A percentile compares a stretch with the other conserved stretches of the same genome.
phyloP scores from a whole-genome alignment of 2,888 invertebrate species.

The Gymnosoma rotundatum region DNA sequence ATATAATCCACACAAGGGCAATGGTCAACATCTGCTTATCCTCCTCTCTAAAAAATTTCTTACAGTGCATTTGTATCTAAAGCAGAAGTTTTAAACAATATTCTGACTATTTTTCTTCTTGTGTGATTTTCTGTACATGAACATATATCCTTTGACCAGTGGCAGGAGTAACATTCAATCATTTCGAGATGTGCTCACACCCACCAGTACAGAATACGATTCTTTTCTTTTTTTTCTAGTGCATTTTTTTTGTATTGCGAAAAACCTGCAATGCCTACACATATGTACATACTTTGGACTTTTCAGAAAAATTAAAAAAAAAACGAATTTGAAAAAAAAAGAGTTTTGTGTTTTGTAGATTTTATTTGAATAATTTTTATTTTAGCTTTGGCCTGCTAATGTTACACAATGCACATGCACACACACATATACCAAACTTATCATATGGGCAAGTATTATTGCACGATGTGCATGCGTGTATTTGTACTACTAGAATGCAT shows the following conservation, averaged over 20 bases:
- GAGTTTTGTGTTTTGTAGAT: slow-evolving; percentile 64
- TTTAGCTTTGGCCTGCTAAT: slow-evolving; percentile 69
- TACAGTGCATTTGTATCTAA: slow-evolving; percentile 5
- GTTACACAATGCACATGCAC: slow-evolving; percentile 39
- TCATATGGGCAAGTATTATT: neutral
- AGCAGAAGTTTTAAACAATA: neutral
- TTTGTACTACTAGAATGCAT: slow-evolving; percentile 45
- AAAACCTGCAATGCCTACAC: slow-evolving; percentile 42
- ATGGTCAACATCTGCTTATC: too few species aligned
- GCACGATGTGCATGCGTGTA: slow-evolving; percentile 30
- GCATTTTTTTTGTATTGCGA: slow-evolving; percentile 50
- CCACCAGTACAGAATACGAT: slow-evolving; percentile 25
- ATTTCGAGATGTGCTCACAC: slow-evolving; percentile 55
- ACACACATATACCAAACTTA: slow-evolving; percentile 28
- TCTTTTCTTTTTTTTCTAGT: slow-evolving; percentile 48
- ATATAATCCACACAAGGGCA: too few species aligned
- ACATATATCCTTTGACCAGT: slow-evolving; percentile 35
- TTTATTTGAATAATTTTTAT: slow-evolving; percentile 64
- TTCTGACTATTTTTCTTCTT: slow-evolving; percentile 41
- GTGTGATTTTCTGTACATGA: neutral
- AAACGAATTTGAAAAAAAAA: slow-evolving; percentile 43
- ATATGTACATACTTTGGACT: slow-evolving; percentile 49
- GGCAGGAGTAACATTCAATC: slow-evolving; percentile 65
- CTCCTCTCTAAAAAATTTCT: neutral
- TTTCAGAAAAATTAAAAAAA: slow-evolving; percentile 33